Evolutionary conservation across 1,140 invertebrate genomes (phyloP), one percentile per base, ranked within the genome.

Genomic region (Ceratina japonica): DNA sequence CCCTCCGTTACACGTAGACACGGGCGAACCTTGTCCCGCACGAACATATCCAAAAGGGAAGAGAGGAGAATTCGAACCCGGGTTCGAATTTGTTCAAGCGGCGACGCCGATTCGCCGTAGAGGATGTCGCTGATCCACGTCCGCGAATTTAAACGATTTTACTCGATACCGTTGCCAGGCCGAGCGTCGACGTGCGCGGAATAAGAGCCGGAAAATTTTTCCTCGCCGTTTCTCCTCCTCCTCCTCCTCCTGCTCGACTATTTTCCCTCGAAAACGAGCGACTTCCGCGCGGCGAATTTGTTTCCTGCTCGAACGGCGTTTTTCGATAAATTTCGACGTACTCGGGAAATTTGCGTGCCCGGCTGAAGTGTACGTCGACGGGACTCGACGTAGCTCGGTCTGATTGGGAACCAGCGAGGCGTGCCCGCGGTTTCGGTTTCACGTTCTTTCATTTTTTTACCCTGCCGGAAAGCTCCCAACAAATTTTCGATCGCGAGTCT

Each of bases 61-160:
- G 70, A 51, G 16, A 7, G 27, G 66, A 22, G 12, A 62, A 20
- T 44, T 44, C 37, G 37, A 44, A 7, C 37, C 5, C 37, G 49
- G 27, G 44, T 18, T 59, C 52, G 72, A 81, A 84, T 79, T 81
- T 79, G 75, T 84, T 58, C 22, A 3, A 59, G 37, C 49, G 49
- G 15, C 58, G 51, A 51, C 44, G 27, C 62, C 56, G 63, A 56
- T 66, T 82, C 27, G 51, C 13, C 52, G 37, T 10, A 16, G 44
- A 76, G 75, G 54, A 70, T 37, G 70, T 52, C 71, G 77, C 62
- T 54, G 77, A 79, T 79, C 63, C 77, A 74, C 77, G 77, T 74
- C 12, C 77, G 78, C 75, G 44, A 85, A 85, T 84, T 78, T 81
- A 66, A 84, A 84, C 79, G 71, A 85, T 84, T 75, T 75, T 56